phyloP scores from a whole-genome alignment of 1,140 invertebrate species.

The Drosophila kikkawai region DNA sequence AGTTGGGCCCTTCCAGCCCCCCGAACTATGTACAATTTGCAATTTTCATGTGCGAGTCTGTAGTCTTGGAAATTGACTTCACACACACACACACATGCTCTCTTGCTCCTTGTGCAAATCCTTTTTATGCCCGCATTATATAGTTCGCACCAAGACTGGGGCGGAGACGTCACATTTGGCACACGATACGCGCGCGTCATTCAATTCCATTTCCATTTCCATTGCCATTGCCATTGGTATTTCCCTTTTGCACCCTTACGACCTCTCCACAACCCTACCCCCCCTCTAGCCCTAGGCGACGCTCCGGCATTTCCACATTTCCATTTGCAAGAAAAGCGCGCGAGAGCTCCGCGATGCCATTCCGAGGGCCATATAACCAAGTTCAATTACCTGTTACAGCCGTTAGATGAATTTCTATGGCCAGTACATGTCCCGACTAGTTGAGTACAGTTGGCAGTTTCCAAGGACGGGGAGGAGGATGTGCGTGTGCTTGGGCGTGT shows the following conservation, averaged over 20 bases:
- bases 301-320: slow-evolving; percentile 30
- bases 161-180: slow-evolving; percentile 56
- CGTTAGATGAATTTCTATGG: slow-evolving; percentile 85
- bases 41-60: slow-evolving; percentile 50
- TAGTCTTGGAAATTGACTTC: slow-evolving; percentile 57
- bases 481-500: not conserved
- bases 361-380: slow-evolving; percentile 77
- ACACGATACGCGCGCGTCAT: slow-evolving; percentile 63
- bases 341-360: slow-evolving; percentile 43
- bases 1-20: slow-evolving; percentile 20
- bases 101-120: slow-evolving; percentile 68
- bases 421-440: slow-evolving; percentile 81
- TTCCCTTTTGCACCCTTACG: slow-evolving; percentile 34
- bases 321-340: slow-evolving; percentile 43
- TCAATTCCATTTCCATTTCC: slow-evolving; percentile 76
- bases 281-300: not conserved
- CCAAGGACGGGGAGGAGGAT: slow-evolving; percentile 1
- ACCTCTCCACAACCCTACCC: not conserved
- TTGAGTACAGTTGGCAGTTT: slow-evolving; percentile 53
- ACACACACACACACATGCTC: slow-evolving; percentile 2
- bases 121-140: slow-evolving; percentile 84
- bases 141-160: slow-evolving; percentile 52
- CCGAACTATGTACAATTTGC: slow-evolving; percentile 75
- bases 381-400: slow-evolving; percentile 85
- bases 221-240: slow-evolving; percentile 28